Evolutionary conservation across 1,140 invertebrate species (phyloP), one percentile per base, ranked within the genome.

Genomic region (Aphelenchoides fujianensis): DNA sequence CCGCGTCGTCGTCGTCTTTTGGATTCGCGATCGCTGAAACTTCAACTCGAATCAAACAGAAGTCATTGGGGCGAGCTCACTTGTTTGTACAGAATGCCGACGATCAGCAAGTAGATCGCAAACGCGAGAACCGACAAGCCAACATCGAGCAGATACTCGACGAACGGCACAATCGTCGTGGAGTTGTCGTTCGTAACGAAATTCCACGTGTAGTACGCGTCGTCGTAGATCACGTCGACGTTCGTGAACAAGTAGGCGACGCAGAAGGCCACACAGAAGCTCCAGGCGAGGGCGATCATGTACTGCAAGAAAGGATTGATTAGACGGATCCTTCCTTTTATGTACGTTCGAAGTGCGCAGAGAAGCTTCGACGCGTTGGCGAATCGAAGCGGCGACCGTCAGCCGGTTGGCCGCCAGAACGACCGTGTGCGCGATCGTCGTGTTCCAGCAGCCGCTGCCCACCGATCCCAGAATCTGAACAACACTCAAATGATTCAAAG

Each of bases 1-100:
- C 12, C 41, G 41, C 41, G 23, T 23, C 12, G 41, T 48, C 41
- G 12, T 48, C 23, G 12, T 48, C n/a, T n/a, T n/a, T n/a, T n/a
- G n/a, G n/a, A n/a, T n/a, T n/a, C n/a, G n/a, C n/a, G n/a, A n/a
- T 48, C 41, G 41, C 41, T 48, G 41, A 48, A 48, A 48, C 41
- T 48, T 48, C 23, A 48, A 48, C 12, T 48, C 41, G 23, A 48
- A 48, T 16, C 23, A 48, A 48, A 48, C 41, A 48, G 23, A 48
- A 12, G n/a, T n/a, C n/a, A n/a, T n/a, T n/a, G n/a, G n/a, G 12
- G 23, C 41, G 41, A 48, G 41, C 41, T 48, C 23, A 48, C 41
- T 48, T 48, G 41, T 48, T 16, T 23, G 41, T 48, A 48, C 41
- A 48, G 41, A 48, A 48, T 48, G 41, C 12, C 41, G 41, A 48